Evolutionary conservation across 53 echinoderm and acorn worm genomes (phyloP), one percentile per base, ranked within the genome.

Genomic region (Actinopyga echinites): DNA sequence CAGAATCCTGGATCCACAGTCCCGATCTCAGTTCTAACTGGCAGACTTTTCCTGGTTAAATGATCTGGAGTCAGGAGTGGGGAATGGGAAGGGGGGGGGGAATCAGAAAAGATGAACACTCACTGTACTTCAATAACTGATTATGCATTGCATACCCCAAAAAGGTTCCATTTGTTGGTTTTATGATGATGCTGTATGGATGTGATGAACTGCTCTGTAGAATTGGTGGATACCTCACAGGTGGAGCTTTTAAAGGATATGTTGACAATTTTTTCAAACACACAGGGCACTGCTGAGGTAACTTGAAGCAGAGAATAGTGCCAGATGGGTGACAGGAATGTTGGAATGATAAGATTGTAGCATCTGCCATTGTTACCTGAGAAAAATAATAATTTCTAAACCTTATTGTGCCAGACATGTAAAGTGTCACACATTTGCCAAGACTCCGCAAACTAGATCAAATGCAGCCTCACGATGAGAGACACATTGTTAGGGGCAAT

Each of bases 131-230:
- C 12, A 44, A 49, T 49, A 17, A 49, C 49, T 15, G 7, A 49
- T 49, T 15, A 49, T 49, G 9, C 15, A 49, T 60, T 17, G 80
- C 92, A 86, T 77, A 95, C 96, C 74, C 74, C 7, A 95, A 79
- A 77, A 93, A 95, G 31, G 89, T 87, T 37, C 96, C 91, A 52
- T 74, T 63, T 22, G 96, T 95, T 64, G 96, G 96, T 64, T 95
- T 95, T 38, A 95, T 87, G 45, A 86, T 74, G 37, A 93, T 74
- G 28, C 85, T 83, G 83, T 58, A 90, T 17, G 93, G 89, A 83
- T 81, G 61, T 19, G 78, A 71, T 30, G 22, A 42, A 35, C 91
- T 87, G 19, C 87, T 85, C 31, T 85, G 66, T 61, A 95, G 91
- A 17, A 85, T 81, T 26, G 91, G 84, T 34, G 93, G 93, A 64